Evolutionary conservation across 1,140 invertebrate genomes (phyloP).

Genomic region (Neuroterus valhalla): DNA sequence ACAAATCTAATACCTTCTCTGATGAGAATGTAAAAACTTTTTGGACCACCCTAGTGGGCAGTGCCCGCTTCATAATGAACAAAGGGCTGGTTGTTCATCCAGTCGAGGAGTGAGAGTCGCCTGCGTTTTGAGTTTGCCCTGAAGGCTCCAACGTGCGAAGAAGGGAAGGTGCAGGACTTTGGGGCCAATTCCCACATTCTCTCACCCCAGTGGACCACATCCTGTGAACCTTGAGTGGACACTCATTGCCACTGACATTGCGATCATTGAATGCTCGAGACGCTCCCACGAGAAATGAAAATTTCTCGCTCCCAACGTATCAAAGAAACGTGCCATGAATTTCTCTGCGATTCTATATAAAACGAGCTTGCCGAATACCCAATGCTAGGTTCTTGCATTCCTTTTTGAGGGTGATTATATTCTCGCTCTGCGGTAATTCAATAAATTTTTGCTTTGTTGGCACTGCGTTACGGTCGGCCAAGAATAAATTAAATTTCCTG

Average conservation of each 20-base stretch:
- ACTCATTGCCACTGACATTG: slow-evolving; percentile 15
- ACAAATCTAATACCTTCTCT: too few species aligned
- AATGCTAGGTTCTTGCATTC: background rate
- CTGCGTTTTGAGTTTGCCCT: slow-evolving; percentile 39
- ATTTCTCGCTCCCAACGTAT: slow-evolving; percentile 35
- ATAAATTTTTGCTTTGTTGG: background rate
- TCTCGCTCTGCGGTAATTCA: background rate
- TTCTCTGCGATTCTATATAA: slow-evolving; percentile 18
- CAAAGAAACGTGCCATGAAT: slow-evolving; percentile 21
- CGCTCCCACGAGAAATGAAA: slow-evolving; percentile 37
- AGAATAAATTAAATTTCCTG: too few species aligned
- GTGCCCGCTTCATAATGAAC: slow-evolving; percentile 38
- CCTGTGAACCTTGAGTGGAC: slow-evolving; percentile 28
- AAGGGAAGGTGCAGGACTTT: slow-evolving; percentile 39
- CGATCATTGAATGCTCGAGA: slow-evolving; percentile 15
- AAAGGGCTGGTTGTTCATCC: slow-evolving; percentile 47
- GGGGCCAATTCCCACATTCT: slow-evolving; percentile 30
- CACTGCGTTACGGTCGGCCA: too few species aligned
- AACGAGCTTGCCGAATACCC: slow-evolving; percentile 13
- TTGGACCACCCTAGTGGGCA: too few species aligned
- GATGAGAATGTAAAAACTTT: too few species aligned
- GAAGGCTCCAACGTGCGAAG: slow-evolving; percentile 40
- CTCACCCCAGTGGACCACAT: slow-evolving; percentile 3
- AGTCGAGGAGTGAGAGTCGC: too few species aligned
- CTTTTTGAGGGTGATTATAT: slow-evolving; percentile 15